These are phyloP conservation scores for Notechis scutatus DNA, from an alignment of 2,113 vertebrate species.

Conservation along the genomic window DNA sequence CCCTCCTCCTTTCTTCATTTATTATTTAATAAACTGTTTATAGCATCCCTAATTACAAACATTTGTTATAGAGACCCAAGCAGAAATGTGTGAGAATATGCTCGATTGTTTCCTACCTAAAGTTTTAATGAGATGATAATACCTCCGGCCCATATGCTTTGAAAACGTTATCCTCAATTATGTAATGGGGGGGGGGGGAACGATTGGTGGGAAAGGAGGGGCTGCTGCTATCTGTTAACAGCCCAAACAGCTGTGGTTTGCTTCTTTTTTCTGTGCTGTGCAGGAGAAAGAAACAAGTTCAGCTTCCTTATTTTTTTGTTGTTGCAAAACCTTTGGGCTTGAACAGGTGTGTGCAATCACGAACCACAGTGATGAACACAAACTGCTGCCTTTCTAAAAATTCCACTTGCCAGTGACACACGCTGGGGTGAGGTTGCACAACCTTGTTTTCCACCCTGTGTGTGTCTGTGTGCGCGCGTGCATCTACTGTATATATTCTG, in stretches of 20 bases:
- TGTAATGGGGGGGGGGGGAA: conserved; percentile 65
- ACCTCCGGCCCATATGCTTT: conserved; percentile 79
- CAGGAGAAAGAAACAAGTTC: conserved; percentile 73
- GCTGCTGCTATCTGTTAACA: conserved; percentile 85
- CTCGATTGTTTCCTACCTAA: conserved; percentile 72
- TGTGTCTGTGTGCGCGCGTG: not conserved
- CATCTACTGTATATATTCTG: conserved; percentile 45
- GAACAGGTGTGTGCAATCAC: conserved; percentile 87
- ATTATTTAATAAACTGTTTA: conserved; percentile 74
- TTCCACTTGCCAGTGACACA: conserved; percentile 77
- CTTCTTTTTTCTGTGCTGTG: conserved; percentile 73
- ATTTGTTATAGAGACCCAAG: conserved; percentile 69
- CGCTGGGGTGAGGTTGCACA: conserved; percentile 81
- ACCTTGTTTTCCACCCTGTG: conserved; percentile 81
- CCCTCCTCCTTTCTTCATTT: conserved; percentile 57
- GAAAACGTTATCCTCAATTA: conserved; percentile 83
- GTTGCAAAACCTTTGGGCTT: conserved; percentile 79
- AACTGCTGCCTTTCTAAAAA: conserved; percentile 84
- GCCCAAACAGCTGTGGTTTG: conserved; percentile 83
- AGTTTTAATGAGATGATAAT: conserved; percentile 78
- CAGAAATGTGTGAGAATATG: conserved; percentile 55
- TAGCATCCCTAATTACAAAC: conserved; percentile 69
- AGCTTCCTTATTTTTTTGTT: conserved; percentile 76
- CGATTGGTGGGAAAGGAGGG: conserved; percentile 44
- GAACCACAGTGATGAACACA: conserved; percentile 78